Evolutionary conservation across 2,113 vertebrate species (phyloP).

Genomic region (Melanostigma gelatinosum): DNA sequence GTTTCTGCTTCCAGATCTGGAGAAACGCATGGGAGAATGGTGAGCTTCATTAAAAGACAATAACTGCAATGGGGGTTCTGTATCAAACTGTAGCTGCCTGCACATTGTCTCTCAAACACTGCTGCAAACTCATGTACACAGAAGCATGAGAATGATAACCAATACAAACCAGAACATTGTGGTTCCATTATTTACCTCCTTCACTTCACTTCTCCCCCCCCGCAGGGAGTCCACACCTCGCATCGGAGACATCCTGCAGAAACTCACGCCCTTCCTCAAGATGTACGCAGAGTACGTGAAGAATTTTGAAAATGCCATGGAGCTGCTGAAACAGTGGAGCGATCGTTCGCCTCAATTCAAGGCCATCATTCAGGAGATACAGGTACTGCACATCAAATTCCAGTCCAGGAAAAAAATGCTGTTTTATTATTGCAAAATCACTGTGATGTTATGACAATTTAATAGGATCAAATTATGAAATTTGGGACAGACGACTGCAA

Average conservation of each 20-base stretch:
- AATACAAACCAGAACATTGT: neutral
- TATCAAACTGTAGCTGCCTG: neutral
- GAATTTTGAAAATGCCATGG: constrained; percentile 97
- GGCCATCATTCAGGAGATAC: constrained; percentile 91
- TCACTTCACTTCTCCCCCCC: neutral
- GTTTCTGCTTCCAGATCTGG: constrained; percentile 95
- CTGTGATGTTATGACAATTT: neutral
- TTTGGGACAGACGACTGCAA: neutral
- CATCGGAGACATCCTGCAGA: constrained; percentile 97
- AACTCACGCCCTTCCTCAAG: constrained; percentile 97
- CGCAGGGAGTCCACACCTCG: constrained; percentile 86
- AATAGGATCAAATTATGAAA: neutral
- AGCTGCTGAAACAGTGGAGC: constrained; percentile 92
- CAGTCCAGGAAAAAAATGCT: neutral
- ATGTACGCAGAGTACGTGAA: constrained; percentile 98
- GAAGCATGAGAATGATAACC: neutral
- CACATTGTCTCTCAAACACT: neutral
- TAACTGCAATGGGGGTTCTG: neutral
- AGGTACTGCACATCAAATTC: constrained; percentile 82
- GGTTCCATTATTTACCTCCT: neutral
- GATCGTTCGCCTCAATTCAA: constrained; percentile 94
- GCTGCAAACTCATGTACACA: neutral
- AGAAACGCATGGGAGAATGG: constrained; percentile 98
- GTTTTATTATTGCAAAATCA: too few relatives aligned
- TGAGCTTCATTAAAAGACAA: constrained; percentile 75